Evolutionary conservation across 2,113 vertebrate genomes (phyloP), one percentile per base, ranked within the genome.

Genomic region (Butorides virescens): DNA sequence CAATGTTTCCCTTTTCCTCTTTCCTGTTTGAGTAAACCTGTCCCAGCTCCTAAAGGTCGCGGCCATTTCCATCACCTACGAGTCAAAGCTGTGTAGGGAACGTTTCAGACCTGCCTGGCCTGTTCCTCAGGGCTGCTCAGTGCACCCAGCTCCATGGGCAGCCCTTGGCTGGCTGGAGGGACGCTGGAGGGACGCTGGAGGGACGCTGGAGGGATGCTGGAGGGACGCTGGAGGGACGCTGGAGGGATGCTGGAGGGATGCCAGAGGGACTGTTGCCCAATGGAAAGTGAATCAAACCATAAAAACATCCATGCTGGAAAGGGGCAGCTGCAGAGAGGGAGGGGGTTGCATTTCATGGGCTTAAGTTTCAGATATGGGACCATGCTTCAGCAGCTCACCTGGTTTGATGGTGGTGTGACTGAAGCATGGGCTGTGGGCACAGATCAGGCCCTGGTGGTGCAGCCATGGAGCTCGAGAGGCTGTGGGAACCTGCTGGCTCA

Each of bases 21-120:
- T 95, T 94, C 93, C 94, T 96, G 49, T 75, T 87, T 52, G 58
- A 79, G 37, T 76, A 79, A 56, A 53, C 61, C 52, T 92, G 94
- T 66, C 53, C 25, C 32, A 32, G 21, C 62, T 93, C n/a, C 94
- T 68, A 79, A 93, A 91, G 30, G 50, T 94, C 22, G 4, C 0
- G 2, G 49, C 70, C 42, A 8, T 91, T 92, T 93, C 93, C 8
- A 0, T 80, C 84, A 56, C 75, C 59, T 89, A 29, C 63, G 2
- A 85, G 70, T 81, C 37, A 74, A 87, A 88, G 42, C 65, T 78
- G 46, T 50, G n/a, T 32, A 39, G 76, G 72, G 76, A 66, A 56
- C 2, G 1, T 63, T 83, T n/a, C 32, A 79, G 78, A 79, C 18
- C 17, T 56, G 58, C 74, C 70, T 59, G 42, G n/a, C 26, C n/a